These are phyloP conservation scores for Lycocerus yunnanus DNA, from an alignment of 2,888 invertebrate species.

Conservation along the genomic window DNA sequence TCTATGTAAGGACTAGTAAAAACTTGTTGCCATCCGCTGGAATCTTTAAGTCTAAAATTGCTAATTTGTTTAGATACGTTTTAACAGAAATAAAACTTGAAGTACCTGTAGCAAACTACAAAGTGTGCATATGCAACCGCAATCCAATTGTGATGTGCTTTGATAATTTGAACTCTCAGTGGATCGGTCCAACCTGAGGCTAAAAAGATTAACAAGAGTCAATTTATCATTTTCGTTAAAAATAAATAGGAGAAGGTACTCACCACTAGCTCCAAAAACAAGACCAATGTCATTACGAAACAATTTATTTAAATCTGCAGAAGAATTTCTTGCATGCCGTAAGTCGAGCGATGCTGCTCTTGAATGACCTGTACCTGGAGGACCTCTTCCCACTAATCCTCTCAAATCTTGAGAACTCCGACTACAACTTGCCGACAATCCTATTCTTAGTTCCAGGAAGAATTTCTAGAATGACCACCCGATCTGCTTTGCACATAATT, in stretches of 20 bases:
- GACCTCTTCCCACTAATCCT: slow-evolving; percentile 50
- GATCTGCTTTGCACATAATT: slow-evolving; percentile 36
- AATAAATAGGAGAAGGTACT: slow-evolving; percentile 12
- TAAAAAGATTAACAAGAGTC: slow-evolving; percentile 52
- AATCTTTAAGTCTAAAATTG: slow-evolving; percentile 79
- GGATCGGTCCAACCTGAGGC: slow-evolving; percentile 81
- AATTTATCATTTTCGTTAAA: too few species aligned
- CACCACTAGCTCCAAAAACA: slow-evolving; percentile 67
- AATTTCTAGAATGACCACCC: slow-evolving; percentile 74
- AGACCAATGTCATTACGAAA: slow-evolving; percentile 73
- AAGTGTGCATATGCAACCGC: slow-evolving; percentile 96
- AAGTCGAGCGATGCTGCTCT: slow-evolving; percentile 82
- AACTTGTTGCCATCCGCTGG: slow-evolving; percentile 94
- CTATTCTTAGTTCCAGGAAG: slow-evolving; percentile 78
- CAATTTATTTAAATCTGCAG: slow-evolving; percentile 74
- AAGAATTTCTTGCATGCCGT: slow-evolving; percentile 73
- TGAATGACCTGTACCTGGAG: slow-evolving; percentile 67
- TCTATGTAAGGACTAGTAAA: slow-evolving; percentile 94
- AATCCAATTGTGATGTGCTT: slow-evolving; percentile 98
- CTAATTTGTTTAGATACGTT: background rate
- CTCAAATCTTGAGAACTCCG: slow-evolving; percentile 58
- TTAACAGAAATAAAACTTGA: slow-evolving; percentile 10
- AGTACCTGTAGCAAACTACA: slow-evolving; percentile 89
- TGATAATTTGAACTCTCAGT: slow-evolving; percentile 87
- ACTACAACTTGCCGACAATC: slow-evolving; percentile 54